These are phyloP conservation scores for Heliangelus exortis DNA, from an alignment of 2,797 vertebrate genomes.

Conservation along the genomic window DNA sequence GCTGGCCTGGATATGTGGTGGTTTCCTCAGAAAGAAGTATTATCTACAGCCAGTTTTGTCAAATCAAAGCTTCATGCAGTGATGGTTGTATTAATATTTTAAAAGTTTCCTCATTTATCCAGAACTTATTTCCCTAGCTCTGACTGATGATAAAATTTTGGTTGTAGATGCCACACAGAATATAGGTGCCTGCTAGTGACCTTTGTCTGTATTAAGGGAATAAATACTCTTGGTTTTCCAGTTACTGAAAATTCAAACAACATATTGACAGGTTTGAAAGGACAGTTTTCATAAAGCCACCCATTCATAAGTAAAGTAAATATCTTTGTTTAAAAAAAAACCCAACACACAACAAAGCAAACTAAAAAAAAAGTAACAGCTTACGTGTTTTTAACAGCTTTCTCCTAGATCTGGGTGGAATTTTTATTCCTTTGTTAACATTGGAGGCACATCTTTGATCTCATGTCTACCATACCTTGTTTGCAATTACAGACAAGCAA, in stretches of 20 bases:
- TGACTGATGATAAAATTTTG: slow-evolving; percentile 12
- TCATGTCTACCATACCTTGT: neutral
- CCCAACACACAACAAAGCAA: neutral
- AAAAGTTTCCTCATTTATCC: slow-evolving; percentile 39
- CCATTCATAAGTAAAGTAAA: neutral
- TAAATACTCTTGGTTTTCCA: neutral
- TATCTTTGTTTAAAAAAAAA: neutral
- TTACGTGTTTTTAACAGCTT: neutral
- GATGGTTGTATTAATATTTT: slow-evolving; percentile 48
- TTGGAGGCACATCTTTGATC: neutral
- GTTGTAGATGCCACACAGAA: neutral
- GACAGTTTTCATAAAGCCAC: neutral
- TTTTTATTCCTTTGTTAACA: neutral
- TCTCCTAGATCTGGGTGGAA: neutral
- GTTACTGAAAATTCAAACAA: neutral
- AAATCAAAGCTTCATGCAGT: slow-evolving; percentile 13
- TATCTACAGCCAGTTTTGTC: neutral
- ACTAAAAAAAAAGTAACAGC: neutral
- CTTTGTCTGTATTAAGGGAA: neutral
- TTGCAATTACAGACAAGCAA: neutral
- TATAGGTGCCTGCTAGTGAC: neutral
- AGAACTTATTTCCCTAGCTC: neutral
- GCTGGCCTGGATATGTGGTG: neutral
- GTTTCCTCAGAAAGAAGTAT: neutral
- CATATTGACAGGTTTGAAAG: neutral